A percentile compares a stretch with the other conserved stretches of the same genome.
Evolutionary conservation across 2,113 vertebrate species (phyloP).

Genomic region (Speoplatyrhinus poulsoni): DNA sequence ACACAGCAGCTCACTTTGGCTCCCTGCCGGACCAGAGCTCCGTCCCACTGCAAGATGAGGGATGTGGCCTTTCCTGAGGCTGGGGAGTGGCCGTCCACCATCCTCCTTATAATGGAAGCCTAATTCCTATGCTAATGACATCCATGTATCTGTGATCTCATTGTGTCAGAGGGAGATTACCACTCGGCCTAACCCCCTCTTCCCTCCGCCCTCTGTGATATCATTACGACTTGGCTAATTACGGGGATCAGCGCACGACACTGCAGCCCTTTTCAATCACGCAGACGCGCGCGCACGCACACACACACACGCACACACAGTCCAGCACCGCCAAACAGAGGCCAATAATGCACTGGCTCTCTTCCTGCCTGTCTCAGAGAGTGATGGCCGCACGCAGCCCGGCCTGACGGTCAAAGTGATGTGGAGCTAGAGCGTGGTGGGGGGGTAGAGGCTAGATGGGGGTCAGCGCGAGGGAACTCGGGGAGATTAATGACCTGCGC

Average conservation of each 20-base stretch:
- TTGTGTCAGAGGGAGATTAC: slow-evolving; percentile 72
- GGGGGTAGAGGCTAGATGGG: slow-evolving; percentile 31
- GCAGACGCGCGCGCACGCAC: background rate
- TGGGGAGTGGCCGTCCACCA: slow-evolving; percentile 4
- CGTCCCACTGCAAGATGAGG: slow-evolving; percentile 9
- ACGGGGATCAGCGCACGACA: slow-evolving; percentile 44
- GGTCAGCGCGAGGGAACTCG: slow-evolving; percentile 48
- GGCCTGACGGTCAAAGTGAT: slow-evolving; percentile 32
- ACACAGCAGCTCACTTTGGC: slow-evolving; percentile 38
- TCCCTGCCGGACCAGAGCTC: slow-evolving; percentile 19
- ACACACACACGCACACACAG: background rate
- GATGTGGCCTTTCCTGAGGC: slow-evolving; percentile 13
- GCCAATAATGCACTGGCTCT: slow-evolving; percentile 26
- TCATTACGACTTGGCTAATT: slow-evolving; percentile 69
- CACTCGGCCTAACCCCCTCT: slow-evolving; percentile 42
- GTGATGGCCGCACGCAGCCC: slow-evolving; percentile 26
- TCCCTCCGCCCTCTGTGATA: slow-evolving; percentile 48
- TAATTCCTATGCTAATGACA: slow-evolving; percentile 71
- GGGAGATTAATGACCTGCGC: slow-evolving; percentile 52
- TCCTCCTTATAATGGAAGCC: slow-evolving; percentile 41
- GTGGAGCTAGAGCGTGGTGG: background rate
- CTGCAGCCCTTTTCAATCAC: slow-evolving; percentile 15
- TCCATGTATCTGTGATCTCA: slow-evolving; percentile 72
- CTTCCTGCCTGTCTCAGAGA: slow-evolving; percentile 33
- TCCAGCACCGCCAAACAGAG: slow-evolving; percentile 6